Conservation (phyloP, 2,113 vertebrate species). For the Vombatus ursinus region DNA sequence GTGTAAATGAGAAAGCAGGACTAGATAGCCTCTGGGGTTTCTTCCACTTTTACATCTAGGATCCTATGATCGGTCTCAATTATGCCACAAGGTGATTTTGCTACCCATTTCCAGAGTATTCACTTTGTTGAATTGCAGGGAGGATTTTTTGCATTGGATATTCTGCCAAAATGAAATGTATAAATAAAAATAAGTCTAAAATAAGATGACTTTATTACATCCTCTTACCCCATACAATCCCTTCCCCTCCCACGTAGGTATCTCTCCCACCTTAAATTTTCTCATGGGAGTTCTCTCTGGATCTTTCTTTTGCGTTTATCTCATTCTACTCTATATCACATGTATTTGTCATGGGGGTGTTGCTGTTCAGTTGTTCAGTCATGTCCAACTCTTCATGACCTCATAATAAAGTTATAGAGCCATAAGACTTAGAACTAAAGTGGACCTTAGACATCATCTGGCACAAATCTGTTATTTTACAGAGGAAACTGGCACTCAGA, state of each 20-base stretch:
- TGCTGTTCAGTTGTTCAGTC: background rate
- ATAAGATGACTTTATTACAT: background rate
- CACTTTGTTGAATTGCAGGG: background rate
- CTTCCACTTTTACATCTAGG: background rate
- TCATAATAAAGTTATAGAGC: background rate
- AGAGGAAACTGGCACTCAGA: background rate
- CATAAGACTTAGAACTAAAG: background rate
- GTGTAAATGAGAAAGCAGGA: background rate
- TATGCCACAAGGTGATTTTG: background rate
- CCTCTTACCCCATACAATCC: background rate
- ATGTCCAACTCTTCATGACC: background rate
- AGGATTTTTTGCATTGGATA: background rate
- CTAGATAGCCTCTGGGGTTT: background rate
- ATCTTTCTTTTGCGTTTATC: background rate
- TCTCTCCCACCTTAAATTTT: background rate
- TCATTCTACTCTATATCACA: background rate
- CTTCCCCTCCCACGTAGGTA: background rate
- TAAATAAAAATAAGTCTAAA: background rate
- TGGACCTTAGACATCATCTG: background rate
- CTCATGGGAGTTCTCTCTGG: background rate
- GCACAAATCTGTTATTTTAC: background rate
- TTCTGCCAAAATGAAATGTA: background rate
- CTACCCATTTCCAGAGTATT: background rate
- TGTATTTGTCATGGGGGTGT: no score
- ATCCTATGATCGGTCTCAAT: background rate